Evolutionary conservation across 2,888 invertebrate species (phyloP), one percentile per base, ranked within the genome.

Genomic region (Sylvicola cinctus): DNA sequence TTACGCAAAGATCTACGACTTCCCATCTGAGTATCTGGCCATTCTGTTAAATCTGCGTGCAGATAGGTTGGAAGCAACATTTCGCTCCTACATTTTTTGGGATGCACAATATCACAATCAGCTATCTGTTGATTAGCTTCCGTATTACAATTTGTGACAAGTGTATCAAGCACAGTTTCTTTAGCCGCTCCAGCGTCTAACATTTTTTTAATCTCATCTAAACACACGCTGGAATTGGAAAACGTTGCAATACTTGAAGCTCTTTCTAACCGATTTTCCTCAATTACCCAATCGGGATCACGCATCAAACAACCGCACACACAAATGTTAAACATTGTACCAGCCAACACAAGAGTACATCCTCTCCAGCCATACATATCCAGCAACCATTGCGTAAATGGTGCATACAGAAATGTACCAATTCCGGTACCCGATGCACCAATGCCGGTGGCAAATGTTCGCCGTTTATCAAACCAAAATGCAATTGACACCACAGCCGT

Each of bases 401-500:
- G 85, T 6, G 87, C 83, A 50, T 84, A 85, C 1, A 87, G 59
- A 47, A 87, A 83, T 0, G 88, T 90, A 10, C 88, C 88, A 32
- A 85, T 74, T 1, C 87, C 87, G 1, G 84, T 84, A 5, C 88
- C 88, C 45, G 84, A 83, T 1, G 85, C 85, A 2, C 84, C 81
- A 36, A 88, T 61, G 3, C 87, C 83, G 4, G 84, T 83, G 4
- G 88, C 88, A 41, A 88, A 65, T 31, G 79, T 79, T 26, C 87
- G 66, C 48, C 76, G 78, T 54, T 80, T 80, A 46, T 88, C 85
- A 54, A 90, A 90, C 76, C 88, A 90, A 51, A 83, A 87, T 6
- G 88, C 87, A 38, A 90, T 81, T 35, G 81, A 79, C 4, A 88
- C 87, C 4, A 88, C 87, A 5, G 87, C 85, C 3, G 87, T 81